Base-by-base conservation (phyloP, 2,113 vertebrate genomes). In the Cepphus grylle region DNA sequence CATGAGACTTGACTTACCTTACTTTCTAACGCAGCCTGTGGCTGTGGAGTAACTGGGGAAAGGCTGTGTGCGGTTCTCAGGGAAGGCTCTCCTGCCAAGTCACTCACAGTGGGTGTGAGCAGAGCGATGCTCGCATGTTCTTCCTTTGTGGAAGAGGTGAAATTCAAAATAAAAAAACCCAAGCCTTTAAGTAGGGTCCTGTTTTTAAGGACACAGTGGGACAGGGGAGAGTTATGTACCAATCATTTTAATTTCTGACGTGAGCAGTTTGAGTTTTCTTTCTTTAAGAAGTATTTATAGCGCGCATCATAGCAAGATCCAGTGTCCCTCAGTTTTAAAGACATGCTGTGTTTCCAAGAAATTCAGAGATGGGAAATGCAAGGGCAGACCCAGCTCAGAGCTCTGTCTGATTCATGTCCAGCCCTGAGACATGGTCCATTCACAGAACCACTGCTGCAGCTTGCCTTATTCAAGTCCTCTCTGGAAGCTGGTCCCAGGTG, bases 61-160 rank as follows among this genome's bases (percentile, higher is more conserved):
- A 21, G 0, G 3, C 25, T 16, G 22, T 13, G 25, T 62, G 55
- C 19, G 4, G 9, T 38, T 70, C 69, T 42, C 21, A 43, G 45
- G 16, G 11, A 12, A 16, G 6, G 49, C 18, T 2, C 55, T 81
- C 53, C 83, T 55, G 22, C 40, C 40, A 22, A 14, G 36, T 9
- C 49, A 15, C 40, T 70, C 34, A 18, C 38, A 29, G n/a, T 0
- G 0, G 12, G 20, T 40, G 23, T 50, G 65, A 52, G 38, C 47
- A 71, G 50, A 30, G 23, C 0, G 0, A 34, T 55, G 70, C 32
- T 59, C 1, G 0, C 2, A 2, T 25, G 55, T 13, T 32, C 55
- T 52, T 80, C 32, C 6, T 73, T 12, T 66, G 29, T 38, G 34
- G 20, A 62, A 86, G n/a, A 45, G 8, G 3, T n/a, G 12, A 74